These are phyloP conservation scores for Alsophila aescularia DNA, from an alignment of 2,888 invertebrate species.

Conservation along the genomic window DNA sequence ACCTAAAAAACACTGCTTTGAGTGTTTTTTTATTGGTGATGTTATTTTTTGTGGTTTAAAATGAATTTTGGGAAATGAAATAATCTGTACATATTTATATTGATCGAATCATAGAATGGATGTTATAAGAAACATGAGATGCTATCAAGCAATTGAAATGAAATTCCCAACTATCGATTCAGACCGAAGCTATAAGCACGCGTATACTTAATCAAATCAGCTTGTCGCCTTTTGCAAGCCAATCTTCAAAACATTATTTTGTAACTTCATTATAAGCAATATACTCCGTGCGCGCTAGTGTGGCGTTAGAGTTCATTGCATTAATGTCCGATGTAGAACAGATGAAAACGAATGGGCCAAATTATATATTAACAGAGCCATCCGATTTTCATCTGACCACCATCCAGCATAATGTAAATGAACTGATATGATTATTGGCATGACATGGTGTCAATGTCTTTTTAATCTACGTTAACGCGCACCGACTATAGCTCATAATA, in stretches of 20 bases:
- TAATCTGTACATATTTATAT: too few relatives aligned
- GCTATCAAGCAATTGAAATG: too few relatives aligned
- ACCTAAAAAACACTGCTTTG: too few relatives aligned
- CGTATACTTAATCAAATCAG: constrained; percentile 10
- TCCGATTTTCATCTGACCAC: too few relatives aligned
- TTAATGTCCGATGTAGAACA: neutral
- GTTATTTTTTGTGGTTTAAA: neutral
- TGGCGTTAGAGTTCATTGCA: neutral
- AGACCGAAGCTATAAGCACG: neutral
- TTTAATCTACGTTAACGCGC: neutral
- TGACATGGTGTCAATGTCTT: neutral
- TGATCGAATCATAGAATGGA: too few relatives aligned
- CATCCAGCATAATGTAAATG: too few relatives aligned
- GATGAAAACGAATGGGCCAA: neutral
- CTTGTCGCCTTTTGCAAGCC: constrained; percentile 64
- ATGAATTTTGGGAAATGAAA: too few relatives aligned
- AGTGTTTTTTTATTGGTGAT: constrained; percentile 8
- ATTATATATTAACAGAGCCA: too few relatives aligned
- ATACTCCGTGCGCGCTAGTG: neutral
- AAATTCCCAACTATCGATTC: too few relatives aligned
- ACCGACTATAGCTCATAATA: neutral
- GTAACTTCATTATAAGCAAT: neutral
- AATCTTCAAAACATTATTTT: constrained; percentile 42
- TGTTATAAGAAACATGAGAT: too few relatives aligned
- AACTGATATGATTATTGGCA: neutral